phyloP scores from a whole-genome alignment of 2,113 vertebrate genomes.

The Tragulus kanchil region DNA sequence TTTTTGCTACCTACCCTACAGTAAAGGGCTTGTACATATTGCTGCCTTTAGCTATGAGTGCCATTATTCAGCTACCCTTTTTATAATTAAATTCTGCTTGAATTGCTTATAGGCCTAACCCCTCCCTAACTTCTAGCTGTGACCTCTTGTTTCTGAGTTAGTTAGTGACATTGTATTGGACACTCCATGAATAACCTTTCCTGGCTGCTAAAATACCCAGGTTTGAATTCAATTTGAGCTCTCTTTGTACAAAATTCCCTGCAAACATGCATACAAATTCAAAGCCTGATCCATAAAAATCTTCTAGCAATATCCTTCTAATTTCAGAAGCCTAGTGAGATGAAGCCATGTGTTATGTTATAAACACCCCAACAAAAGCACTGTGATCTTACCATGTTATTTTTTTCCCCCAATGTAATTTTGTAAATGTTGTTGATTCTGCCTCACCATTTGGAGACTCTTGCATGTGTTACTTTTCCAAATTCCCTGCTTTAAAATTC shows the following conservation, averaged over 20 bases:
- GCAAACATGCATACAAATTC: slow-evolving; percentile 71
- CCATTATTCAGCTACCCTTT: slow-evolving; percentile 85
- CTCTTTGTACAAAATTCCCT: slow-evolving; percentile 70
- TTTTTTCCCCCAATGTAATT: slow-evolving; percentile 71
- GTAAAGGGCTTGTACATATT: slow-evolving; percentile 71
- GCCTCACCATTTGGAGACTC: slow-evolving; percentile 77
- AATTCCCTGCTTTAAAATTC: slow-evolving; percentile 83
- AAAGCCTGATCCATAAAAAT: slow-evolving; percentile 77
- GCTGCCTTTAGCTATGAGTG: slow-evolving; percentile 85
- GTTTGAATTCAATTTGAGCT: slow-evolving; percentile 75
- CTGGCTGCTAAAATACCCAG: slow-evolving; percentile 73
- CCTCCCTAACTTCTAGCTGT: slow-evolving; percentile 77
- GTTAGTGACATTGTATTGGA: slow-evolving; percentile 74
- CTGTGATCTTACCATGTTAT: slow-evolving; percentile 68
- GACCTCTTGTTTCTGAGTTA: slow-evolving; percentile 82
- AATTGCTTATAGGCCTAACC: slow-evolving; percentile 86
- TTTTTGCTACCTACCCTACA: not conserved
- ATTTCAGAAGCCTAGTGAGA: slow-evolving; percentile 76
- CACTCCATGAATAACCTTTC: slow-evolving; percentile 55
- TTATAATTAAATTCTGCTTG: slow-evolving; percentile 88
- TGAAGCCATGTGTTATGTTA: slow-evolving; percentile 81
- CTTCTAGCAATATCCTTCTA: slow-evolving; percentile 64
- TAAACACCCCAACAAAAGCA: slow-evolving; percentile 80
- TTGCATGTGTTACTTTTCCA: slow-evolving; percentile 79
- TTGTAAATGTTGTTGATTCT: slow-evolving; percentile 82